Evolutionary conservation across 2,888 invertebrate species (phyloP).

Genomic region (Calameuta idolon): DNA sequence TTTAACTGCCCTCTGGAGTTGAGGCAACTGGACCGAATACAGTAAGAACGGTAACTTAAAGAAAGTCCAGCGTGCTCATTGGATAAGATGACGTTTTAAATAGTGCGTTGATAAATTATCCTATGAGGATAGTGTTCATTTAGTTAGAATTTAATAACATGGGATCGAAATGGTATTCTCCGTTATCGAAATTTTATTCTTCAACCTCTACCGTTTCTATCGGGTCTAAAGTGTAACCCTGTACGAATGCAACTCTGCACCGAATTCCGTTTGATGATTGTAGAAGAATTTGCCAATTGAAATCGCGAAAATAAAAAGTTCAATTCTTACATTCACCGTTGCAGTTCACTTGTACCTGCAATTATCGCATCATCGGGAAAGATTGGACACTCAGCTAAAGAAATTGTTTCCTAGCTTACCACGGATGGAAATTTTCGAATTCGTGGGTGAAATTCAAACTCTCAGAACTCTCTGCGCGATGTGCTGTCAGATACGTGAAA

Average conservation of each 20-base stretch:
- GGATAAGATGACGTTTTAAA: no score
- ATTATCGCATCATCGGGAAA: slow-evolving; percentile 45
- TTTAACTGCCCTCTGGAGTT: no score
- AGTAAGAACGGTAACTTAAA: no score
- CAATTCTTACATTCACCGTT: background rate
- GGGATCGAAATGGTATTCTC: background rate
- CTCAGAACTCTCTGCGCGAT: slow-evolving; percentile 39
- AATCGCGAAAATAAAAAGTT: background rate
- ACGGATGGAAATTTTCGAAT: slow-evolving; percentile 36
- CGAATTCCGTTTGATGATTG: background rate
- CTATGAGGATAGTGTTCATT: no score
- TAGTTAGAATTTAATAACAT: background rate
- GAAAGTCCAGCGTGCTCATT: no score
- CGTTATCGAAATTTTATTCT: background rate
- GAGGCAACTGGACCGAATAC: no score
- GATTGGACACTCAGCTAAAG: slow-evolving; percentile 36
- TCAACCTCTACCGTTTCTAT: no score
- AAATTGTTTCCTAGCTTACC: slow-evolving; percentile 37
- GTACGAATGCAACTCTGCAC: background rate
- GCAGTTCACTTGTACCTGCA: slow-evolving; percentile 41
- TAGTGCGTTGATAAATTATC: no score
- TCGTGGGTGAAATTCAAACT: slow-evolving; percentile 40
- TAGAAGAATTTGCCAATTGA: background rate
- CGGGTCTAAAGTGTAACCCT: no score
- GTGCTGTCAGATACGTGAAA: slow-evolving; percentile 40